Percentiles rank a stretch among this genome's conserved stretches.
These are phyloP conservation scores for Drosophila mayaguana DNA, from an alignment of 2,888 invertebrate genomes.

Conservation along the genomic window DNA sequence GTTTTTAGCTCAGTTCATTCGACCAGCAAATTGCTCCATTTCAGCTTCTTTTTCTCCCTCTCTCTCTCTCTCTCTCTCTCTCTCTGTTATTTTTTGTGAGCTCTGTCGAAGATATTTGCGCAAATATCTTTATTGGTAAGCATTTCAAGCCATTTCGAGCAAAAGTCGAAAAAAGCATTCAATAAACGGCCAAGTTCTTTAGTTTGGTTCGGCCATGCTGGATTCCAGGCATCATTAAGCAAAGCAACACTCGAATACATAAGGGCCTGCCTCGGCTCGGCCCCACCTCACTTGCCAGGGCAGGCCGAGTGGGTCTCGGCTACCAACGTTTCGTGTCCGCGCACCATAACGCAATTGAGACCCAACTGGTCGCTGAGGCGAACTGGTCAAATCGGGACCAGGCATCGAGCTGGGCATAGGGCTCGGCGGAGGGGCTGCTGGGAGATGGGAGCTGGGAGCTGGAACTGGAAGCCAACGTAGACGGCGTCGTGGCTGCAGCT, in stretches of 20 bases:
- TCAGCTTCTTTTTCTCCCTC: constrained; percentile 27
- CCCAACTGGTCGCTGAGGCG: constrained; percentile 52
- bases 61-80: no score
- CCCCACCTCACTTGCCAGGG: not conserved
- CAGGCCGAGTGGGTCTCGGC: not conserved
- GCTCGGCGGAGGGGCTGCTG: constrained; percentile 15
- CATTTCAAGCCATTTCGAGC: constrained; percentile 38
- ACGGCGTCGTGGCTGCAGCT: constrained; percentile 44
- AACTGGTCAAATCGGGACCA: constrained; percentile 56
- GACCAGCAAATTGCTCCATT: constrained; percentile 72
- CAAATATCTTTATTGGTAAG: constrained; percentile 77
- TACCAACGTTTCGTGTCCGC: constrained; percentile 4
- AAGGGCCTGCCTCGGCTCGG: constrained; percentile 48
- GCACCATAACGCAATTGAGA: constrained; percentile 50
- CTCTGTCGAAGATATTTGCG: constrained; percentile 54
- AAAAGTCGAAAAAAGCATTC: constrained; percentile 44
- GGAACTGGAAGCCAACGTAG: constrained; percentile 7
- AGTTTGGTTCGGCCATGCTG: constrained; percentile 81
- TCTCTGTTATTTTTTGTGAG: constrained; percentile 12
- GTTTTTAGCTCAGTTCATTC: constrained; percentile 27
- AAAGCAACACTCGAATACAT: constrained; percentile 70
- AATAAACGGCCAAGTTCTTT: constrained; percentile 58
- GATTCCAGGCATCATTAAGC: constrained; percentile 81
- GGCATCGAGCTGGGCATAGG: constrained; percentile 27
- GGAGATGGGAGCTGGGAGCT: not conserved